phyloP scores from a whole-genome alignment of 1,140 invertebrate genomes.

The Cherax quadricarinatus region DNA sequence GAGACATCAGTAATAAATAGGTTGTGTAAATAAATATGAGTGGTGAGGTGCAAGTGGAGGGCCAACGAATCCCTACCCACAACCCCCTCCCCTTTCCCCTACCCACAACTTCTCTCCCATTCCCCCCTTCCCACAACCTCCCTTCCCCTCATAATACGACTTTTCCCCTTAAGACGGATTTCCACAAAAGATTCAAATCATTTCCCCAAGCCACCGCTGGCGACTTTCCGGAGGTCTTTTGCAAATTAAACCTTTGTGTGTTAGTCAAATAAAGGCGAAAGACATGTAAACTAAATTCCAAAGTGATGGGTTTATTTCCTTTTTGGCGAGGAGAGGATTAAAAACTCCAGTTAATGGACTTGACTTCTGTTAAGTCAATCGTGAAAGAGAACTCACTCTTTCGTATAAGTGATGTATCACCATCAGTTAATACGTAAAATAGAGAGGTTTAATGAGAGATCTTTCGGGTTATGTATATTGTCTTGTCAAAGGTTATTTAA shows the following conservation, averaged over 20 bases:
- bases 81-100: neutral
- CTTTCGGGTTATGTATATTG: neutral
- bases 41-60: constrained; percentile 17
- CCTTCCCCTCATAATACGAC: neutral
- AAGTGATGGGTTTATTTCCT: neutral
- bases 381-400: constrained; percentile 50
- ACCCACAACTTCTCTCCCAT: neutral
- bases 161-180: neutral
- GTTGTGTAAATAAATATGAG: constrained; percentile 40
- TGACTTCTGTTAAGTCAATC: constrained; percentile 57
- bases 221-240: too few relatives aligned
- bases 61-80: neutral
- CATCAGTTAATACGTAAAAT: neutral
- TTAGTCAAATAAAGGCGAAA: too few relatives aligned
- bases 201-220: too few relatives aligned
- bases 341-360: constrained; percentile 52
- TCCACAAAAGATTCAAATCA: too few relatives aligned
- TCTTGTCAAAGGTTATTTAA: neutral
- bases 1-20: constrained; percentile 43
- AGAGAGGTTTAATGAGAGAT: neutral
- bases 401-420: neutral
- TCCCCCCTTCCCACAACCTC: too few relatives aligned
- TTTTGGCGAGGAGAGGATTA: constrained; percentile 41
- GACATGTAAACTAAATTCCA: too few relatives aligned
- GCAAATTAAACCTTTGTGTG: too few relatives aligned